Base-by-base conservation (phyloP, 2,888 invertebrate species). In the Microctonus aethiopoides region DNA sequence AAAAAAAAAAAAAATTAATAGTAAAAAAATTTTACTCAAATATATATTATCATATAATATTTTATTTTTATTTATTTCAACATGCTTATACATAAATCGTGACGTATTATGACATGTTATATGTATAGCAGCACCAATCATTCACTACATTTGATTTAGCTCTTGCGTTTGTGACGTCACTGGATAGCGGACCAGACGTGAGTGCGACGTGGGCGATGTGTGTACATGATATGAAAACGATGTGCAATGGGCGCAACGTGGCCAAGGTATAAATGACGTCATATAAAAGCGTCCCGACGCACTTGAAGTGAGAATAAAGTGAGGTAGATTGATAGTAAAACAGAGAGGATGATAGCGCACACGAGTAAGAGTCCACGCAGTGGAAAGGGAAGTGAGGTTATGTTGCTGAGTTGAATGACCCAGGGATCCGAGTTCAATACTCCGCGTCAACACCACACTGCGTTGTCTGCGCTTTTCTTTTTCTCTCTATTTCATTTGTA, bases 391-490 rank as follows among this genome's bases (percentile, higher is more conserved):
- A 20, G 52, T 39, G 66, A 26, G 34, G 46, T 52, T 72, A 39
- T 72, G 72, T 34, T 20, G 13, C n/a, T 32, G 41, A 78, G 86
- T 84, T 85, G 79, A 85, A 86, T 76, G 84, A 86, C 84, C 86
- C 77, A 79, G 76, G 77, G 74, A 69, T 71, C 78, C 72, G 85
- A 83, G 86, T 86, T 86, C 86, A 86, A 86, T 86, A 86, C 81
- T 84, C 86, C 80, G 74, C 73, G 68, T 70, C 60, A 70, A 67
- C 68, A 62, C 64, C 39, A 54, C 39, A 56, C 64, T 60, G 46
- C 69, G 41, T 71, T 54, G 61, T 64, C 66, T 46, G 73, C 68
- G 61, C 67, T 56, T 34, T 54, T 64, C 26, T 67, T 39, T 29
- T 11, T 64, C 26, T 46, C 54, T 70, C 4, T 57, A 1, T 16